These are phyloP conservation scores for Podarcis lilfordi DNA, from an alignment of 2,797 vertebrate genomes.

Conservation along the genomic window DNA sequence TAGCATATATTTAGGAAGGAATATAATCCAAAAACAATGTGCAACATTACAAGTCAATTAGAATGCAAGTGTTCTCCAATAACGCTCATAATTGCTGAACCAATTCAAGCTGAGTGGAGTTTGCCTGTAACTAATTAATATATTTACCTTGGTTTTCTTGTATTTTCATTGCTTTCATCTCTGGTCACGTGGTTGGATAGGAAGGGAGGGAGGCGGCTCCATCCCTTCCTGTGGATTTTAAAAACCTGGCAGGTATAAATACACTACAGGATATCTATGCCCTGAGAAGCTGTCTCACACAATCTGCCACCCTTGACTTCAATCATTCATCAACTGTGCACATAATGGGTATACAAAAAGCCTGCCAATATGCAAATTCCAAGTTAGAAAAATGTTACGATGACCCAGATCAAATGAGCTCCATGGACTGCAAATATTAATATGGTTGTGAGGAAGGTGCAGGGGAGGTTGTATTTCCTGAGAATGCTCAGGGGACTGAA, in stretches of 20 bases:
- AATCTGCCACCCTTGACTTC: background rate
- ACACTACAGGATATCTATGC: background rate
- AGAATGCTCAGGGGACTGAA: too few relatives aligned
- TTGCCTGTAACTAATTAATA: background rate
- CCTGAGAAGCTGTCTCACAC: background rate
- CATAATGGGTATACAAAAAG: background rate
- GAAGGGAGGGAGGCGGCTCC: background rate
- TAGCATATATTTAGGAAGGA: background rate
- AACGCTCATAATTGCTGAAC: background rate
- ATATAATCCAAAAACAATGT: background rate
- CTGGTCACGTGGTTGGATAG: background rate
- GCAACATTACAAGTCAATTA: background rate
- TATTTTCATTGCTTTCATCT: background rate
- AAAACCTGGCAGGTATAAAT: background rate
- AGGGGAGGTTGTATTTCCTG: too few relatives aligned
- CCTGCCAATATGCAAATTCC: background rate
- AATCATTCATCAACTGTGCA: background rate
- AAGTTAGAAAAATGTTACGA: background rate
- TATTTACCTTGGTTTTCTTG: background rate
- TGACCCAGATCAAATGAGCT: constrained; percentile 16
- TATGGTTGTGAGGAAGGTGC: too few relatives aligned
- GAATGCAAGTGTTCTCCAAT: constrained; percentile 4
- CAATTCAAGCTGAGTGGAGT: background rate
- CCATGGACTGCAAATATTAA: too few relatives aligned
- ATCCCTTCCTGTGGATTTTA: background rate